Percentiles rank a stretch among this genome's conserved stretches.
phyloP scores from a whole-genome alignment of 1,140 invertebrate genomes.

The Sarcophaga peregrina region DNA sequence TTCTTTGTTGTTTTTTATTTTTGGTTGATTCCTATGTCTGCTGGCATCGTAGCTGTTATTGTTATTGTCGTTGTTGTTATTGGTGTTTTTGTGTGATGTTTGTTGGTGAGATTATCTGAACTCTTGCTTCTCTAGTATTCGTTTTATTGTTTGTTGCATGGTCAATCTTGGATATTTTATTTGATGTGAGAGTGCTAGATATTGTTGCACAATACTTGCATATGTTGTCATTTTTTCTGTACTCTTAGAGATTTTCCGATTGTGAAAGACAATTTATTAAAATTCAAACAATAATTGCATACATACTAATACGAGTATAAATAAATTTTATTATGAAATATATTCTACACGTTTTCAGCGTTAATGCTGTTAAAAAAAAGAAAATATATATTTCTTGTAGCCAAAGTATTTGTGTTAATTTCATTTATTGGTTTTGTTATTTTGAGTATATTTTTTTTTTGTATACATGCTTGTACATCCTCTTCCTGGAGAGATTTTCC shows the following conservation, averaged over 20 bases:
- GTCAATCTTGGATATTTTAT: constrained; percentile 13
- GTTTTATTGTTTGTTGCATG: constrained; percentile 4
- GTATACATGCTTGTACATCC: background rate
- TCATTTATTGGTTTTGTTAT: background rate
- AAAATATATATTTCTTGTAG: background rate
- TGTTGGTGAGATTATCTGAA: constrained; percentile 13
- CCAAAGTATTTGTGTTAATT: background rate
- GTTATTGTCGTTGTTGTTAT: background rate
- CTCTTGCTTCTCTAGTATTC: background rate
- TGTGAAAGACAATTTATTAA: constrained; percentile 22
- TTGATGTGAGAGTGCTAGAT: background rate
- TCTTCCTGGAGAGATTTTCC: background rate
- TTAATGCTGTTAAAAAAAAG: background rate
- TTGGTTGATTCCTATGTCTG: background rate
- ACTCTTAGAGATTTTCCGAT: background rate
- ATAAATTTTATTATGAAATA: background rate
- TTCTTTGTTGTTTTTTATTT: background rate
- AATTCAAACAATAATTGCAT: constrained; percentile 14
- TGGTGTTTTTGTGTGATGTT: background rate
- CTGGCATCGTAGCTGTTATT: background rate
- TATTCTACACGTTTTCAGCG: background rate
- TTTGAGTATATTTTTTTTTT: background rate
- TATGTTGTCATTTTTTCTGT: background rate
- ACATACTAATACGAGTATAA: background rate
- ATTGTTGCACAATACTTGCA: constrained; percentile 21